phyloP scores from a whole-genome alignment of 2,113 vertebrate species.

The Gambusia holbrooki region DNA sequence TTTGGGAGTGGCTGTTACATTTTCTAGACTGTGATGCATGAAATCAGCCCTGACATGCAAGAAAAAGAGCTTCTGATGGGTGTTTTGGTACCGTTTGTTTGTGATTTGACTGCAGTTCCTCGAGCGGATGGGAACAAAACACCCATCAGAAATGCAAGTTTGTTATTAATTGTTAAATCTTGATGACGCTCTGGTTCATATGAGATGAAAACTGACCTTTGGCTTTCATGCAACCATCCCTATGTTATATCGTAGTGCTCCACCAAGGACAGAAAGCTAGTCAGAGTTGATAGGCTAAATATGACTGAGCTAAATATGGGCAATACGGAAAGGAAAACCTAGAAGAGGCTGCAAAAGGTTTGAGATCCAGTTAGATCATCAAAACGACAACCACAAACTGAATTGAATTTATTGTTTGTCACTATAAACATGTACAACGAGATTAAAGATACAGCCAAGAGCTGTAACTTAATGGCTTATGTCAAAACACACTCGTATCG shows the following conservation, averaged over 20 bases:
- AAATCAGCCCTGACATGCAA: not conserved
- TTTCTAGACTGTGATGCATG: not conserved
- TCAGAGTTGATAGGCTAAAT: not conserved
- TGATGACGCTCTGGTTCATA: not conserved
- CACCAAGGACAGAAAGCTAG: not conserved
- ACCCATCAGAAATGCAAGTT: not conserved
- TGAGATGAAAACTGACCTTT: not conserved
- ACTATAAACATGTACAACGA: too few relatives aligned
- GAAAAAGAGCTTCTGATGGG: not conserved
- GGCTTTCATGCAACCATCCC: not conserved
- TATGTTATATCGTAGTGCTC: not conserved
- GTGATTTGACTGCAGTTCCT: not conserved
- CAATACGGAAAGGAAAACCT: not conserved
- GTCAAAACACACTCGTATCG: not conserved
- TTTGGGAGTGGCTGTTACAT: constrained; percentile 36
- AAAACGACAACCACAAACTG: not conserved
- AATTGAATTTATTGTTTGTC: too few relatives aligned
- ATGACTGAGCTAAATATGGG: too few relatives aligned
- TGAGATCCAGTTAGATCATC: not conserved
- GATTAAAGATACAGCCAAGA: not conserved
- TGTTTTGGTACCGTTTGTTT: not conserved
- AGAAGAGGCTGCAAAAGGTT: not conserved
- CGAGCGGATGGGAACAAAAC: not conserved
- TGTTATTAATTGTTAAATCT: not conserved
- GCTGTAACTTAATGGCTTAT: not conserved